These are phyloP conservation scores for Cheilosia grossa DNA, from an alignment of 2,888 invertebrate species.

Conservation along the genomic window DNA sequence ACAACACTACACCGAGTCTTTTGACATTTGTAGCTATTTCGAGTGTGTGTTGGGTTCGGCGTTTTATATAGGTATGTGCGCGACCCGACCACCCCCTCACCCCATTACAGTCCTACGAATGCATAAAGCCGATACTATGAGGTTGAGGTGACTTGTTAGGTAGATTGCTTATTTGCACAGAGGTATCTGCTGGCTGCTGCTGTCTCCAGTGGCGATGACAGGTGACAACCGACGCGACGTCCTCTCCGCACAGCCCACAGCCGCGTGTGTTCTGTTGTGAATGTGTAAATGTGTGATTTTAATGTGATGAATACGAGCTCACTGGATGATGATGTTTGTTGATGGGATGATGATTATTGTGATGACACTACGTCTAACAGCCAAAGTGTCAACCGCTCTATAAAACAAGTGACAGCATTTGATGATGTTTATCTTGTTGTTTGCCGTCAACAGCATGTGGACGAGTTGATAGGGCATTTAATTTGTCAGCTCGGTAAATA, in stretches of 20 bases:
- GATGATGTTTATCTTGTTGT: slow-evolving; percentile 46
- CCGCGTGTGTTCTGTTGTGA: not conserved
- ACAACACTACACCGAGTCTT: slow-evolving; percentile 58
- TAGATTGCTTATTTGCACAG: slow-evolving; percentile 50
- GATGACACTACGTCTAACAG: slow-evolving; percentile 70
- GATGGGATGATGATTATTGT: slow-evolving; percentile 64
- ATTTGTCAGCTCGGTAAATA: slow-evolving; percentile 49
- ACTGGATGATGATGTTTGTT: slow-evolving; percentile 44
- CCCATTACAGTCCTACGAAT: not conserved
- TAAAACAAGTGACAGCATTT: slow-evolving; percentile 57
- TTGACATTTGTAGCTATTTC: slow-evolving; percentile 68
- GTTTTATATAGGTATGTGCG: slow-evolving; percentile 15
- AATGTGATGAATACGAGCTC: slow-evolving; percentile 54
- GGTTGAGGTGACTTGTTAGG: slow-evolving; percentile 24
- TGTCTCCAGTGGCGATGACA: slow-evolving; percentile 50
- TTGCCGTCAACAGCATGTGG: slow-evolving; percentile 40
- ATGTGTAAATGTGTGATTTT: slow-evolving; percentile 43
- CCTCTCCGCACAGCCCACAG: not conserved
- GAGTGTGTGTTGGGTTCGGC: slow-evolving; percentile 44
- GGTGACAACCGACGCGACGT: slow-evolving; percentile 32
- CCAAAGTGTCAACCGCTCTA: slow-evolving; percentile 58
- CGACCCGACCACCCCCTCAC: not conserved
- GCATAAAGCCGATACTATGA: slow-evolving; percentile 16
- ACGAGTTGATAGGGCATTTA: slow-evolving; percentile 43
- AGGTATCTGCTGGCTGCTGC: slow-evolving; percentile 24